Evolutionary conservation across 2,888 invertebrate species (phyloP).

Genomic region (Poecilobothrus nobilitatus): DNA sequence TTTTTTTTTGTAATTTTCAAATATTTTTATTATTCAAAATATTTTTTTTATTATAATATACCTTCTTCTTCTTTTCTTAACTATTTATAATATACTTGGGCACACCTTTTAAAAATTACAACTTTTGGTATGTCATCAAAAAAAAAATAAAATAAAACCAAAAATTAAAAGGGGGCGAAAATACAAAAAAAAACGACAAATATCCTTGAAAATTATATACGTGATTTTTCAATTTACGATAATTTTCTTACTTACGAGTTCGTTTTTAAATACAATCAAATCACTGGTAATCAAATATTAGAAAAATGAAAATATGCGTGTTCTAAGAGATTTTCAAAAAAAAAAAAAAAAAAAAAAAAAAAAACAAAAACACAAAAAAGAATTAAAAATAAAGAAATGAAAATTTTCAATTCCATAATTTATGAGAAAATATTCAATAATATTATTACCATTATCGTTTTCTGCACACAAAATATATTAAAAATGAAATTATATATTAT

Average conservation of each 20-base stretch:
- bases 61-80: too few relatives aligned
- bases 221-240: constrained; percentile 2
- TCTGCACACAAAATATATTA: neutral
- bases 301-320: neutral
- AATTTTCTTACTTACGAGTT: neutral
- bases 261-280: constrained; percentile 2
- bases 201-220: constrained; percentile 3
- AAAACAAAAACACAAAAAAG: neutral
- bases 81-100: neutral
- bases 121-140: neutral
- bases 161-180: neutral
- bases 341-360: neutral
- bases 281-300: neutral
- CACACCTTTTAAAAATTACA: neutral
- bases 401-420: constrained; percentile 1
- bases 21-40: too few relatives aligned
- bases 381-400: neutral
- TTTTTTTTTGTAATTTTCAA: too few relatives aligned
- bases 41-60: too few relatives aligned
- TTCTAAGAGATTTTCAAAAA: constrained; percentile 6
- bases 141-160: neutral
- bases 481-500: neutral
- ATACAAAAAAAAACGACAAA: neutral
- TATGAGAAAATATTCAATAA: constrained; percentile 2
- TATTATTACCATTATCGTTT: constrained; percentile 4